phyloP scores from a whole-genome alignment of 2,888 invertebrate genomes.

The Drosophila niveifrons region DNA sequence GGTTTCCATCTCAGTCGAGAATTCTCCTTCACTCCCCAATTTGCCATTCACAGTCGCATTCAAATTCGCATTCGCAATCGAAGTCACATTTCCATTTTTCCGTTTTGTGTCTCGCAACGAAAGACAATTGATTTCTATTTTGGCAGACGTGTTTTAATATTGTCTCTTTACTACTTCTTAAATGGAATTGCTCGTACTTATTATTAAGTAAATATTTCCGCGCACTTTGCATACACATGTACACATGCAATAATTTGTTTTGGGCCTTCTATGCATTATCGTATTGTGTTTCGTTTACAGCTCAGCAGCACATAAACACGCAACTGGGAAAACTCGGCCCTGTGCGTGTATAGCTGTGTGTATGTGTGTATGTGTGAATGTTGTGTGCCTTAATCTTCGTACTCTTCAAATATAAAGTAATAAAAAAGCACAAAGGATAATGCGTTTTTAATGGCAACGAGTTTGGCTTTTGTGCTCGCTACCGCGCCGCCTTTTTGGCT shows the following conservation, averaged over 20 bases:
- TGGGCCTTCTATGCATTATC: constrained; percentile 53
- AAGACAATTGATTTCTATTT: constrained; percentile 65
- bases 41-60: background rate
- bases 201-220: constrained; percentile 43
- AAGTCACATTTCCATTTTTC: constrained; percentile 5
- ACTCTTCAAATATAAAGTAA: constrained; percentile 75
- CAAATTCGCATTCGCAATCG: background rate
- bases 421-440: constrained; percentile 79
- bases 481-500: constrained; percentile 53
- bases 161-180: constrained; percentile 16
- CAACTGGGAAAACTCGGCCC: constrained; percentile 40
- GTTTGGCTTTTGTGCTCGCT: constrained; percentile 67
- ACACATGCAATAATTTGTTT: constrained; percentile 39
- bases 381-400: constrained; percentile 53
- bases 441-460: constrained; percentile 79
- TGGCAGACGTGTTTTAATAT: constrained; percentile 54
- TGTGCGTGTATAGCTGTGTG: constrained; percentile 6
- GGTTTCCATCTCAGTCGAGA: constrained; percentile 33
- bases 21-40: constrained; percentile 15
- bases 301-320: constrained; percentile 74
- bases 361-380: too few relatives aligned
- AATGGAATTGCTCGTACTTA: constrained; percentile 26
- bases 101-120: constrained; percentile 19
- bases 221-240: constrained; percentile 22
- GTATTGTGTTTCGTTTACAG: constrained; percentile 65